These are phyloP conservation scores for Bolinopsis microptera DNA, from an alignment of 37 sponge, comb jelly and placozoan species.

Conservation along the genomic window DNA sequence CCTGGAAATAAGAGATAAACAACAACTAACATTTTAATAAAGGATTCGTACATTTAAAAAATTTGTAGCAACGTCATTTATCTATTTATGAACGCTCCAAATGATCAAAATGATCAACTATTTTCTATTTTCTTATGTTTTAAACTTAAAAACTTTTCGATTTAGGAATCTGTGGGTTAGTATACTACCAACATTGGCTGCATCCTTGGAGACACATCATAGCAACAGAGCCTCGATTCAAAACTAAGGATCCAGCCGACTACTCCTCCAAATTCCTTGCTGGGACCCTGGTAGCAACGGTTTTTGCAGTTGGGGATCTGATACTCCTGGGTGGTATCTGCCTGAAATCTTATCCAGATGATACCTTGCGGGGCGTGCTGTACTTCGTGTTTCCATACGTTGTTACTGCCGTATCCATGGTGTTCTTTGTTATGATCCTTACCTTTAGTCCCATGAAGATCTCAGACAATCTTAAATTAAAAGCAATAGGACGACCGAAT, in stretches of 20 bases:
- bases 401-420: neutral
- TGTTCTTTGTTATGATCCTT: neutral
- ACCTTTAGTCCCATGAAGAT: neutral
- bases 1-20: too few relatives aligned
- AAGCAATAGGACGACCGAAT: neutral
- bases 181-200: neutral
- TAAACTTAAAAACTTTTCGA: too few relatives aligned
- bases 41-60: too few relatives aligned
- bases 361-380: neutral
- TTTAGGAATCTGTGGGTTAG: neutral
- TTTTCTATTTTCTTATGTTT: too few relatives aligned
- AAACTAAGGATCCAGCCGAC: neutral
- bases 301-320: conserved; percentile 33
- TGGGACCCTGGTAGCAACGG: neutral
- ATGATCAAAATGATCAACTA: too few relatives aligned
- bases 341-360: neutral
- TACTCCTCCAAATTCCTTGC: neutral
- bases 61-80: too few relatives aligned
- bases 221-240: neutral
- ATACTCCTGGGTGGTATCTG: neutral
- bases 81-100: too few relatives aligned
- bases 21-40: too few relatives aligned
- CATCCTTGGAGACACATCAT: conserved; percentile 38
- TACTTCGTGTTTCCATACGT: neutral
- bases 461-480: neutral